These are phyloP conservation scores for Microtus montanus DNA, from an alignment of 2,113 vertebrate genomes.

Conservation along the genomic window DNA sequence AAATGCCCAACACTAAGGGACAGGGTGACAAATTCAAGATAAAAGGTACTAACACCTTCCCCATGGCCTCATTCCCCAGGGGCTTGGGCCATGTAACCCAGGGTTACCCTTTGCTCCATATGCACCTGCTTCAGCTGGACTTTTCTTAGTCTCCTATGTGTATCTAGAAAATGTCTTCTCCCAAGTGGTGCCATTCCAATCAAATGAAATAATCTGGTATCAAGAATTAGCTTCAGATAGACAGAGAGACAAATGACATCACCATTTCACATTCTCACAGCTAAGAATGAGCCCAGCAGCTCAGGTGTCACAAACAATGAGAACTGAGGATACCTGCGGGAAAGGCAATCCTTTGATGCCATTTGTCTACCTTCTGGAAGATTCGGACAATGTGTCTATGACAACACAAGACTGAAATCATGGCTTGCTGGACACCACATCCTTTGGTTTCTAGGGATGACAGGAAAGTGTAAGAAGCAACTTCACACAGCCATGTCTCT, in stretches of 20 bases:
- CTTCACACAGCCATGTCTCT: background rate
- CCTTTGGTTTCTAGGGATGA: background rate
- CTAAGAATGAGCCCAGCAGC: background rate
- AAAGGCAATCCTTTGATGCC: background rate
- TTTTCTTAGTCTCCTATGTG: background rate
- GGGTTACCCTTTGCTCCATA: background rate
- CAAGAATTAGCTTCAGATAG: background rate
- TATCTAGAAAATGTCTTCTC: background rate
- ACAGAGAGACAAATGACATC: background rate
- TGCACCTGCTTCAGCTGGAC: background rate
- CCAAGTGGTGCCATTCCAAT: constrained; percentile 16
- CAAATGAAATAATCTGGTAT: background rate
- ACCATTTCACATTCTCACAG: background rate
- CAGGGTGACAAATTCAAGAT: background rate
- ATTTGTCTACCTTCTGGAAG: background rate
- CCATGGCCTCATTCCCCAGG: background rate
- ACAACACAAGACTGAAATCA: background rate
- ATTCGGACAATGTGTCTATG: too few species aligned
- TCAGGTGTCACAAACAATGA: background rate
- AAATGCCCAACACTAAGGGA: background rate
- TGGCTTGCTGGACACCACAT: too few species aligned
- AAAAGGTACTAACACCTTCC: background rate
- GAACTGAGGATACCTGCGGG: background rate
- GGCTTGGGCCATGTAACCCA: too few species aligned
- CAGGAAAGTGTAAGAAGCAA: background rate